Percentiles rank a stretch among this genome's conserved stretches.
Evolutionary conservation across 1,140 invertebrate genomes (phyloP).

Genomic region (Pygmarrhopalites habei): DNA sequence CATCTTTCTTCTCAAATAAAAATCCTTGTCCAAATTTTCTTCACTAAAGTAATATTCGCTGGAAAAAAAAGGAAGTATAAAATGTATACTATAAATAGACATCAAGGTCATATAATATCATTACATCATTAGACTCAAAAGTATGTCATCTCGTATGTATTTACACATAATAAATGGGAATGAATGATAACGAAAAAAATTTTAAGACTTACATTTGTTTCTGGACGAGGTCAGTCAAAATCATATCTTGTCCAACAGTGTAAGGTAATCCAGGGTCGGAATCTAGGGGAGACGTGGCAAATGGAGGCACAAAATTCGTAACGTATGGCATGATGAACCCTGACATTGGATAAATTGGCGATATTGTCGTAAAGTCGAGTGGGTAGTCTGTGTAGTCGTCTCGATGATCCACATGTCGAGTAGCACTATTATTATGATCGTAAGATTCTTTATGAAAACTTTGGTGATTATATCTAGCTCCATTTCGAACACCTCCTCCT

Average conservation of each 20-base stretch:
- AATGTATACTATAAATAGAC: slow-evolving; percentile 8
- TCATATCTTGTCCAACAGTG: slow-evolving; percentile 6
- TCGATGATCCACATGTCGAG: background rate
- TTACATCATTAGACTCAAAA: too few relatives aligned
- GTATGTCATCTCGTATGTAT: too few relatives aligned
- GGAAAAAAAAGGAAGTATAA: slow-evolving; percentile 1
- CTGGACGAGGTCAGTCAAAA: slow-evolving; percentile 17
- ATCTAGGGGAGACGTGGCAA: too few relatives aligned
- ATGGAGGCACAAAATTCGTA: background rate
- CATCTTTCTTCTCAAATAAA: slow-evolving; percentile 96
- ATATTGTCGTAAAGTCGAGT: slow-evolving; percentile 27
- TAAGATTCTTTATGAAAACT: background rate
- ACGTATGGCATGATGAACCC: slow-evolving; percentile 40
- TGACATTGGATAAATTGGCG: slow-evolving; percentile 27
- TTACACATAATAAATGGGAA: too few relatives aligned
- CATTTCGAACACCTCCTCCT: slow-evolving; percentile 17
- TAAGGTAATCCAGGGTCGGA: too few relatives aligned
- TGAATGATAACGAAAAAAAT: too few relatives aligned
- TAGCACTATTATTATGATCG: background rate
- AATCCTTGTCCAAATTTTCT: slow-evolving; percentile 91
- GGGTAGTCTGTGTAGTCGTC: slow-evolving; percentile 27
- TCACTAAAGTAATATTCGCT: slow-evolving; percentile 96
- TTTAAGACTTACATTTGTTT: slow-evolving; percentile 21
- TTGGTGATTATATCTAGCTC: slow-evolving; percentile 6
- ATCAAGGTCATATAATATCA: background rate